Evolutionary conservation across 1,140 invertebrate species (phyloP), one percentile per base, ranked within the genome.

Genomic region (Penaeus vannamei): DNA sequence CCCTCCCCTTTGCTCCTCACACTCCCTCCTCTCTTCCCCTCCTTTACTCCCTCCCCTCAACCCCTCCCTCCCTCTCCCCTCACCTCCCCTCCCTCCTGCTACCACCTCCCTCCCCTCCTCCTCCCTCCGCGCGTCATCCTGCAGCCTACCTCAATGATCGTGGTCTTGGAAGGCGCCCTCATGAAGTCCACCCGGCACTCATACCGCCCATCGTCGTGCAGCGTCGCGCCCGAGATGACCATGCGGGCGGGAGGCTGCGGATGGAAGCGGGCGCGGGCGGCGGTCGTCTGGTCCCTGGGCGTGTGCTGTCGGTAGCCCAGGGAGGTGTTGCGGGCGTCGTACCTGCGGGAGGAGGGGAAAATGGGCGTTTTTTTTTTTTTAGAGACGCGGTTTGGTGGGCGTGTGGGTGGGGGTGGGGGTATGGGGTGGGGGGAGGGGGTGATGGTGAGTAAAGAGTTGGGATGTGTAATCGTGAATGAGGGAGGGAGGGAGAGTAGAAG

Each of bases 101-200:
- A 2, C 36, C 5, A 1, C 5, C 36, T 36, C 36, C 5, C 36
- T 5, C 5, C 36, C 5, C 36, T 36, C 36, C 5, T 5, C 5
- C 36, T 36, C 36, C 5, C 36, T 36, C 36, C 36, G 1, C 36
- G 1, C 36, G 1, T 5, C 5, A 1, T 36, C 36, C 5, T 5
- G 1, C n/a, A n/a, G n/a, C n/a, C n/a, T 46, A 90, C 89, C 89
- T 90, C 64, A 14, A 90, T 69, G 66, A 90, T 82, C 0, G 84
- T 86, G 3, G 84, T 86, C 19, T 86, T 84, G 81, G 85, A 87
- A 3, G 90, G 90, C 5, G 90, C 85, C 29, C 83, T 84, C 64
- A 87, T 84, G 85, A 90, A 90, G 60, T 90, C 90, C 20, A 87
- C 90, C 2, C 90, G 32, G 53, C 90, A 90, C 66, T 90, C 85